Conservation (phyloP, 2,113 vertebrate genomes). For the Nettapus auritus region DNA sequence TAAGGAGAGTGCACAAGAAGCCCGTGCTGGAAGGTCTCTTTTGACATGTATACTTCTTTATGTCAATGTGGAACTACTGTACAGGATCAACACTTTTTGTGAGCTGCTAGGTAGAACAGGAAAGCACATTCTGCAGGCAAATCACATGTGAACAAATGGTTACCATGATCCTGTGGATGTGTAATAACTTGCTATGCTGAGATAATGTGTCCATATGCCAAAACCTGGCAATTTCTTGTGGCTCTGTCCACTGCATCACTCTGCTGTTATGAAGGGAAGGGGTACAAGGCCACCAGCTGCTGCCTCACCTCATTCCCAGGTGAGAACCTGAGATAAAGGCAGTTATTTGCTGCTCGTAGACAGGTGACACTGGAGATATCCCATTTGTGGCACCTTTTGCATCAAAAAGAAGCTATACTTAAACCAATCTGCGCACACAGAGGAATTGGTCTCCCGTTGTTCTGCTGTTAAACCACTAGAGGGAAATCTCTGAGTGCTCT, state of each 20-base stretch:
- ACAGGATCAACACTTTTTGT: not conserved
- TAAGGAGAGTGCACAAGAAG: not conserved
- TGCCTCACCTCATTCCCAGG: not conserved
- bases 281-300: not conserved
- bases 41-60: not conserved
- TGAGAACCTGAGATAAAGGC: not conserved
- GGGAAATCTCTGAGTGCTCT: slow-evolving; percentile 4
- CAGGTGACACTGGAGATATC: too few relatives aligned
- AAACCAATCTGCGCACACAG: rapidly evolving
- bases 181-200: not conserved
- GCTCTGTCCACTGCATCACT: not conserved
- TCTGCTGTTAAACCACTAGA: not conserved
- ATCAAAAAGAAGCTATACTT: too few relatives aligned
- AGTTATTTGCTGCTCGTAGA: not conserved
- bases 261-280: not conserved
- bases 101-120: rapidly evolving
- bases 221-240: not conserved
- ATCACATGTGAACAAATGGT: not conserved
- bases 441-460: not conserved
- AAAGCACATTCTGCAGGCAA: not conserved
- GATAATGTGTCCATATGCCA: rapidly evolving
- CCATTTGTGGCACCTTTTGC: not conserved
- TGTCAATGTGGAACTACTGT: not conserved
- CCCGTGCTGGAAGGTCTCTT: not conserved
- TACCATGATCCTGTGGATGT: rapidly evolving